Evolutionary conservation across 2,113 vertebrate genomes (phyloP).

Genomic region (Dasyornis broadbenti): DNA sequence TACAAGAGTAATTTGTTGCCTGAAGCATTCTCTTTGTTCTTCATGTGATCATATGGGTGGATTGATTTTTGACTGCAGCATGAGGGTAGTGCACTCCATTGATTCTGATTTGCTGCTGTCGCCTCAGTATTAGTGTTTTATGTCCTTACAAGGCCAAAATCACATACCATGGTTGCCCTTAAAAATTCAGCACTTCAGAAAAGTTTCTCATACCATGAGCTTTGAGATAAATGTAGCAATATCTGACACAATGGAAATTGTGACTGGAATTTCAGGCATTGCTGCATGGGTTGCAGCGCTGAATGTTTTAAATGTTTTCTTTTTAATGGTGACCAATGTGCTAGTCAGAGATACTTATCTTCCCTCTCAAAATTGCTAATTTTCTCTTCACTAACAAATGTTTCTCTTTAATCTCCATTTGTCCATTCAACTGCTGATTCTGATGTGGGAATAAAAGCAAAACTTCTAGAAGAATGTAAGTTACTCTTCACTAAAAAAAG

Average conservation of each 20-base stretch:
- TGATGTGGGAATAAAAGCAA: constrained; percentile 84
- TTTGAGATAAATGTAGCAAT: not conserved
- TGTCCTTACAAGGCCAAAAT: not conserved
- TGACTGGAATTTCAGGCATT: not conserved
- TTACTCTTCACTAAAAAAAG: constrained; percentile 64
- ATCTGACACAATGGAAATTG: not conserved
- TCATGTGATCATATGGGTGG: not conserved
- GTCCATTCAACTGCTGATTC: constrained; percentile 82
- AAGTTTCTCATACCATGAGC: not conserved
- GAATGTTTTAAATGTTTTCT: not conserved
- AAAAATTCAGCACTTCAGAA: constrained; percentile 1
- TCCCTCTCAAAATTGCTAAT: constrained; percentile 44
- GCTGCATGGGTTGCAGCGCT: not conserved
- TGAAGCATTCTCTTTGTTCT: constrained; percentile 39
- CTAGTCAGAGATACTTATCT: constrained; percentile 11
- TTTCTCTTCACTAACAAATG: constrained; percentile 78
- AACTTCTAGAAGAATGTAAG: constrained; percentile 98
- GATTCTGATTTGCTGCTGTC: constrained; percentile 7
- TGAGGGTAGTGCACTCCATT: not conserved
- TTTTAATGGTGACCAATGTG: constrained; percentile 19
- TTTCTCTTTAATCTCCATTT: constrained; percentile 85
- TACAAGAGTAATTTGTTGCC: constrained; percentile 12
- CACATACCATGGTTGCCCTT: not conserved
- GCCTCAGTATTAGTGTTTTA: not conserved
- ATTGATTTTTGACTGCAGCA: constrained; percentile 55